These are phyloP conservation scores for Barnardius zonarius DNA, from an alignment of 2,113 vertebrate species.

Conservation along the genomic window DNA sequence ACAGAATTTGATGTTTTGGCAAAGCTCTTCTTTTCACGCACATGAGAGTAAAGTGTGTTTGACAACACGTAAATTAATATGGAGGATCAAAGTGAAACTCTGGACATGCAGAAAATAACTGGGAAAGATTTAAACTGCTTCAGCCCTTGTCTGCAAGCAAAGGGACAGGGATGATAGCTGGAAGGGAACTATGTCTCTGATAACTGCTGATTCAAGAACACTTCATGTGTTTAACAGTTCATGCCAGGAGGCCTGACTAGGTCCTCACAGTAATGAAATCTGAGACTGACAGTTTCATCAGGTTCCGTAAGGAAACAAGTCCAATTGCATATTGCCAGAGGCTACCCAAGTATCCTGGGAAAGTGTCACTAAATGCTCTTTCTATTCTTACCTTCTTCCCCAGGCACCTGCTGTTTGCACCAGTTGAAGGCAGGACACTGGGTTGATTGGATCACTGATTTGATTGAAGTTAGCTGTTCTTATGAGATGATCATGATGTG, in stretches of 20 bases:
- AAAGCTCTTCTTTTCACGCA: background rate
- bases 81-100: background rate
- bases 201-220: background rate
- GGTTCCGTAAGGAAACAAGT: background rate
- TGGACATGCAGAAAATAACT: background rate
- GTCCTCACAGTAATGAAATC: background rate
- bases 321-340: background rate
- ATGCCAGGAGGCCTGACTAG: background rate
- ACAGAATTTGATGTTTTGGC: fast-evolving
- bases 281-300: background rate
- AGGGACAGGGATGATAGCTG: background rate
- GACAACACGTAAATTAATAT: background rate
- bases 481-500: background rate
- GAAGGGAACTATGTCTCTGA: background rate
- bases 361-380: background rate
- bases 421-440: background rate
- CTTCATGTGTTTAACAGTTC: background rate
- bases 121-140: background rate
- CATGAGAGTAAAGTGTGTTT: background rate
- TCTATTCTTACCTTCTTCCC: background rate
- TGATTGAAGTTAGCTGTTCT: background rate
- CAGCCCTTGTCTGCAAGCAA: background rate
- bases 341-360: background rate
- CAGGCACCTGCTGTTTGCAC: background rate
- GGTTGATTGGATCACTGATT: background rate